Conservation (phyloP, 2,888 invertebrate species). For the Lepidochrysops patricia region DNA sequence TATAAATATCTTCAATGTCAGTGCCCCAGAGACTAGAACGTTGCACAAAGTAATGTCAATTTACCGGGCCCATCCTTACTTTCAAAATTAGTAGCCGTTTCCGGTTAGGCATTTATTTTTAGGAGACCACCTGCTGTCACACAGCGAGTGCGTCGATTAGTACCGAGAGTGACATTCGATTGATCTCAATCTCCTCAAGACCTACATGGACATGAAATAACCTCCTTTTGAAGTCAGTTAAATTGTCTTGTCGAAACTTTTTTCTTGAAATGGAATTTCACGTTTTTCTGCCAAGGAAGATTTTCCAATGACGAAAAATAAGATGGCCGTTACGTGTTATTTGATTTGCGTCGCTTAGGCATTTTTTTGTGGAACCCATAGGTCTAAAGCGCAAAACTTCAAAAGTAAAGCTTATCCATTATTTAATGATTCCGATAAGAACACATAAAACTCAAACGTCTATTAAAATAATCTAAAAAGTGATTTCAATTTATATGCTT, state of each 20-base stretch:
- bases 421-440: neutral
- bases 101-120: neutral
- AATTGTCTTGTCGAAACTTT: neutral
- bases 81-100: neutral
- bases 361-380: no score
- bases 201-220: neutral
- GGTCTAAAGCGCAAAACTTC: neutral
- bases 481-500: neutral
- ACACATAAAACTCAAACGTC: neutral
- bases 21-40: no score
- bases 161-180: neutral
- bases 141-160: neutral
- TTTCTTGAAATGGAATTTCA: no score
- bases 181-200: neutral
- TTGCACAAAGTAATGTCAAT: no score
- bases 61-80: neutral
- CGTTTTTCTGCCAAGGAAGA: no score
- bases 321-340: no score
- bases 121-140: neutral
- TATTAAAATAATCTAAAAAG: neutral
- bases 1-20: neutral
- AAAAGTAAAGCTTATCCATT: neutral
- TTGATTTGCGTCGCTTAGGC: no score
- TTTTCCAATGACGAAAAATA: no score
- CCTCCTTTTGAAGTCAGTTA: neutral